phyloP scores from a whole-genome alignment of 2,113 vertebrate genomes.

The Atlantisia rogersi region DNA sequence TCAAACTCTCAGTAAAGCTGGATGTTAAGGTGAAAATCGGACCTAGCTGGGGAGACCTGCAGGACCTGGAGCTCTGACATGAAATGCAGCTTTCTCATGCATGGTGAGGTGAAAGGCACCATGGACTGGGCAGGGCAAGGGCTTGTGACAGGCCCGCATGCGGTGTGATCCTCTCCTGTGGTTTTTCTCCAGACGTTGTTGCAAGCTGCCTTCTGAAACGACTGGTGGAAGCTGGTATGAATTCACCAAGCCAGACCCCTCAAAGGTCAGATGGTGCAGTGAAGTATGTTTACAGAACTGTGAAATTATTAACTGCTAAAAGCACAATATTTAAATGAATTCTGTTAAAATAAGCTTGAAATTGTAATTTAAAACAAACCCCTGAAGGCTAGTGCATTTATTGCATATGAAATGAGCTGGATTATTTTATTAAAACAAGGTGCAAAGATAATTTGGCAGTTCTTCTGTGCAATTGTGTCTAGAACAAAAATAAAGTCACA shows the following conservation, averaged over 20 bases:
- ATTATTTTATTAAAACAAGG: constrained; percentile 20
- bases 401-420: neutral
- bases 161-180: accelerated
- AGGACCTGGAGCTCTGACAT: constrained; percentile 84
- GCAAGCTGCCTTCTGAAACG: neutral
- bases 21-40: constrained; percentile 90
- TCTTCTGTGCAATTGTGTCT: neutral
- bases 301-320: neutral
- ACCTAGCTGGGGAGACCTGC: constrained; percentile 91
- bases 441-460: neutral
- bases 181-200: accelerated
- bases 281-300: neutral
- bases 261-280: neutral
- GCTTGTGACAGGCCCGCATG: neutral
- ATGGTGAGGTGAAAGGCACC: neutral
- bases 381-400: constrained; percentile 10
- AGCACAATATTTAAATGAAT: constrained; percentile 9
- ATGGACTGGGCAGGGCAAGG: accelerated
- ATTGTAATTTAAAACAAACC: neutral
- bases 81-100: accelerated
- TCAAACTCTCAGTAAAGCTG: constrained; percentile 89
- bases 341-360: neutral
- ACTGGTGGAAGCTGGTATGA: neutral
- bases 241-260: neutral
- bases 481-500: neutral